Conservation (phyloP, 1,140 invertebrate species). For the Araneus ventricosus region DNA sequence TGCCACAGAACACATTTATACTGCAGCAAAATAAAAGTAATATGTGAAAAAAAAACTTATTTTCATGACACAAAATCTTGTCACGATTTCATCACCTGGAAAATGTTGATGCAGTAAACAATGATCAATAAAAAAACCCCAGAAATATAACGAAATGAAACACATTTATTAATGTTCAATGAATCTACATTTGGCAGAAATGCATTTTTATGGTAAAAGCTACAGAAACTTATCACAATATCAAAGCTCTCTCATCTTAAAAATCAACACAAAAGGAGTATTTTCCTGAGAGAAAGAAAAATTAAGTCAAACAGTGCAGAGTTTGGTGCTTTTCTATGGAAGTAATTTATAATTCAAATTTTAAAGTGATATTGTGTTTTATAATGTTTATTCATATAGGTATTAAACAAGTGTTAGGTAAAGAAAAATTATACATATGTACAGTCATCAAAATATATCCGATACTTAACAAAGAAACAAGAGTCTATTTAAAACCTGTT, state of each 20-base stretch:
- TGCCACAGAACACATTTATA: no score
- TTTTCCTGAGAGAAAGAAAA: slow-evolving; percentile 7
- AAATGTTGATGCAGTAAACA: not conserved
- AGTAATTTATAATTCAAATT: not conserved
- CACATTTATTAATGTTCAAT: slow-evolving; percentile 19
- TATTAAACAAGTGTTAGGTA: not conserved
- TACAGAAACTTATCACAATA: slow-evolving; percentile 62
- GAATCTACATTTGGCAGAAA: slow-evolving; percentile 51
- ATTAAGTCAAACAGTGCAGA: slow-evolving; percentile 8
- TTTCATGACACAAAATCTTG: no score
- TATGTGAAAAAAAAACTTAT: no score
- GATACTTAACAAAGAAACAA: not conserved
- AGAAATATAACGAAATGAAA: slow-evolving; percentile 10
- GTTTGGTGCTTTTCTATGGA: not conserved
- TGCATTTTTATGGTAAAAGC: not conserved
- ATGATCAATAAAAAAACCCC: not conserved
- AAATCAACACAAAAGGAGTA: not conserved
- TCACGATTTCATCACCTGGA: no score
- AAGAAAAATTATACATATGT: not conserved
- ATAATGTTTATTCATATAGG: not conserved
- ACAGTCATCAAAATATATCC: not conserved
- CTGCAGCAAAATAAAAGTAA: no score
- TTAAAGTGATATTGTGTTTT: not conserved
- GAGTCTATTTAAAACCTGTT: not conserved
- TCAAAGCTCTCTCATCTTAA: slow-evolving; percentile 53